A percentile compares a stretch with the other conserved stretches of the same genome.
Conservation (phyloP, 2,888 invertebrate genomes). For the Camponotus fellah region DNA sequence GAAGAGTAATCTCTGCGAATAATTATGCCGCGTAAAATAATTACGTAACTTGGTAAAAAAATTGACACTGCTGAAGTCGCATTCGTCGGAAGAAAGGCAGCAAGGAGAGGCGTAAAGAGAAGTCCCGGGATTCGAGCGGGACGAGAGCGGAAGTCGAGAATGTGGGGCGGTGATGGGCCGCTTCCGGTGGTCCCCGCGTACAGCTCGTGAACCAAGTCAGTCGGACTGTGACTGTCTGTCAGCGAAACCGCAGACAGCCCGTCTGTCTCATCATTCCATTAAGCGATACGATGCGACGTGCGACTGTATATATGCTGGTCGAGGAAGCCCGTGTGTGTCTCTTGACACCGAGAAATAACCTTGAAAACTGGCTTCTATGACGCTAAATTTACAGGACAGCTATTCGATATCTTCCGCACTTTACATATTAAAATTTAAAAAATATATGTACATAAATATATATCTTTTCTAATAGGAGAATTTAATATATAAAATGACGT, state of each 20-base stretch:
- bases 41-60: slow-evolving; percentile 6
- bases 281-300: slow-evolving; percentile 67
- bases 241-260: slow-evolving; percentile 80
- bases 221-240: slow-evolving; percentile 74
- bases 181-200: slow-evolving; percentile 82
- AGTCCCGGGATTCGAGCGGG: slow-evolving; percentile 45
- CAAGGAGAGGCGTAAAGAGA: slow-evolving; percentile 28
- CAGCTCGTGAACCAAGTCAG: slow-evolving; percentile 74
- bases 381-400: background rate
- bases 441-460: background rate
- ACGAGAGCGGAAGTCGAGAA: slow-evolving; percentile 81
- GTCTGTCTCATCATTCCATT: slow-evolving; percentile 81
- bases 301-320: slow-evolving; percentile 55
- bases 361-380: slow-evolving; percentile 10
- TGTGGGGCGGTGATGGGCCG: slow-evolving; percentile 84
- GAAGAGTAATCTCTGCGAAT: background rate
- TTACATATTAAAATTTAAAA: background rate
- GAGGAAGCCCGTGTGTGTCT: slow-evolving; percentile 20
- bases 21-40: background rate
- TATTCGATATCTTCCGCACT: slow-evolving; percentile 4
- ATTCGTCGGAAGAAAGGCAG: slow-evolving; percentile 13
- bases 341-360: slow-evolving; percentile 30
- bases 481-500: background rate
- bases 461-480: background rate
- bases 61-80: background rate